Evolutionary conservation across 2,113 vertebrate species (phyloP).

Genomic region (Phalacrocorax brasilianus): DNA sequence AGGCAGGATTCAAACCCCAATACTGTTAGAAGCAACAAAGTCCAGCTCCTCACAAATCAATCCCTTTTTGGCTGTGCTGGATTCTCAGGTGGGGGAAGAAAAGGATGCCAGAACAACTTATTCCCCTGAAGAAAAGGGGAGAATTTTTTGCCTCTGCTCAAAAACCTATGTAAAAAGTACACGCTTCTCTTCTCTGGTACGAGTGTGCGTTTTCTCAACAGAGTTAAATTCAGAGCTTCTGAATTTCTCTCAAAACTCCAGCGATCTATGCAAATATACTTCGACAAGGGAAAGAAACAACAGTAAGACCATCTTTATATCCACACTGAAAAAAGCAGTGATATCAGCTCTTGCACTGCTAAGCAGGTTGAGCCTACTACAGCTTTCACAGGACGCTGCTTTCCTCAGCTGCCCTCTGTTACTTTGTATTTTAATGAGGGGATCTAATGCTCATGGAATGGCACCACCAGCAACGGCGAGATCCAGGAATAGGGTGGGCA

Average conservation of each 20-base stretch:
- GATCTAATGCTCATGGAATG: neutral
- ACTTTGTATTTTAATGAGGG: neutral
- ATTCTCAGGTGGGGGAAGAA: neutral
- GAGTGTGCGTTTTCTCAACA: neutral
- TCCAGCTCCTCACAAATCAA: neutral
- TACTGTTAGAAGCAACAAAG: neutral
- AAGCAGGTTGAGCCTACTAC: neutral
- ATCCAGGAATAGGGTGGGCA: conserved; percentile 38
- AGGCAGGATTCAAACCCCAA: neutral
- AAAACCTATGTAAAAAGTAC: neutral
- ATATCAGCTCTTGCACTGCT: neutral
- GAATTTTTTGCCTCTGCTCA: neutral
- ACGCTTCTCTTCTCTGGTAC: neutral
- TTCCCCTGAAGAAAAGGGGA: neutral
- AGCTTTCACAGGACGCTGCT: neutral
- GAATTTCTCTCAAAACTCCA: neutral
- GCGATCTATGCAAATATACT: neutral
- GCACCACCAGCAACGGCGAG: neutral
- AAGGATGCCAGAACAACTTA: neutral
- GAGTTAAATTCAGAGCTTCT: neutral
- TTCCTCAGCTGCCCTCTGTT: neutral
- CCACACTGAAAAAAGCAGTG: neutral
- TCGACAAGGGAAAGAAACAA: neutral
- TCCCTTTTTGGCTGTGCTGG: neutral
- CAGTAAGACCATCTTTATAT: neutral